Evolutionary conservation across 2,113 vertebrate genomes (phyloP), one percentile per base, ranked within the genome.

Genomic region (Mirounga angustirostris): DNA sequence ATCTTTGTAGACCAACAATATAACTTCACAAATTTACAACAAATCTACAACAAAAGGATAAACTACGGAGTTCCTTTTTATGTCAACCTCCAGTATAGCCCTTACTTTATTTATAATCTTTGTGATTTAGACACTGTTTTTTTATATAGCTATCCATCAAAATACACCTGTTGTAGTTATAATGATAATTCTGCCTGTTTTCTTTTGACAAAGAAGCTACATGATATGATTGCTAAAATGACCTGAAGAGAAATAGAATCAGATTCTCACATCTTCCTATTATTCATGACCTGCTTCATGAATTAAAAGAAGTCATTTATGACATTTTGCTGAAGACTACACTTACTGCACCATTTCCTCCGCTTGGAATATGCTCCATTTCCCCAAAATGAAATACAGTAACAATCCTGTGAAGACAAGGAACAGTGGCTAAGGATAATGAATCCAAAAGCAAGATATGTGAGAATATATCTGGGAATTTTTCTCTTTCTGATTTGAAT

Each of bases 241-340:
- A 21, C 15, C 56, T 61, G 1, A 21, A 78, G 43, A 46, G 13
- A 93, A 94, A 84, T 9, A 93, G 33, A 92, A 61, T 86, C 78
- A 50, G 14, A 91, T 93, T 61, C 46, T 89, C 84, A 54, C 1
- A 46, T 87, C 52, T 79, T 82, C 63, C 26, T 65, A 4, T 80
- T 63, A 76, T 67, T 76, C 73, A 82, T 85, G 58, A 91, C 22
- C 43, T 88, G 26, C 43, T 93, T 88, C 54, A 92, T 82, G 59
- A 92, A 71, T 83, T 74, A 91, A 91, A 69, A 80, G 50, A 80
- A 90, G 43, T 96, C 40, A 96, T 58, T 85, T 85, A 46, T 5
- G n/a, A 58, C 85, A 95, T 98, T 97, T 88, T 93, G 28, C 52
- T 82, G 46, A 95, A 93, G 84, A 91, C 3, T 33, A n/a, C 16